Percentiles rank a stretch among this genome's conserved stretches.
Conservation (phyloP, 1,140 invertebrate genomes). For the Eriosoma lanigerum region DNA sequence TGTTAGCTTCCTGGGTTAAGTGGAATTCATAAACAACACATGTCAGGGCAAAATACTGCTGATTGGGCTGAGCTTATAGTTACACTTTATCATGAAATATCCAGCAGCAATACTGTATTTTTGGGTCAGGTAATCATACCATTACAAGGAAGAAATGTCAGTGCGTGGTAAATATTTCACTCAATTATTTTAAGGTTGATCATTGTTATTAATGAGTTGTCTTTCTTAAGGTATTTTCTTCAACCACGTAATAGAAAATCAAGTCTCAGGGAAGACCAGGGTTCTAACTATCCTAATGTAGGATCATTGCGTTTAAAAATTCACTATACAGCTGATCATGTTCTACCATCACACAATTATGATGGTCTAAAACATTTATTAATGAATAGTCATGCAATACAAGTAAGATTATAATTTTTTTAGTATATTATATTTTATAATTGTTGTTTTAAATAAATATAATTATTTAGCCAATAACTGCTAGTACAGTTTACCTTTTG, state of each 20-base stretch:
- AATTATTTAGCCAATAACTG: slow-evolving; percentile 73
- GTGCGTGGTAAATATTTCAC: slow-evolving; percentile 63
- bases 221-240: slow-evolving; percentile 68
- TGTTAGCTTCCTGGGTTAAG: slow-evolving; percentile 36
- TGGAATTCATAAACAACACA: slow-evolving; percentile 39
- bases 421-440: not conserved
- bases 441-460: slow-evolving; percentile 4
- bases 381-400: slow-evolving; percentile 70
- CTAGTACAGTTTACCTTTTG: slow-evolving; percentile 76
- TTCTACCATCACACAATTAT: slow-evolving; percentile 80
- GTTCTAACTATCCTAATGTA: slow-evolving; percentile 58
- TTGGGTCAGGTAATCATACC: slow-evolving; percentile 83
- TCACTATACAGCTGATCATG: slow-evolving; percentile 84
- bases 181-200: slow-evolving; percentile 45
- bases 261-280: slow-evolving; percentile 60
- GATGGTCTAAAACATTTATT: slow-evolving; percentile 74
- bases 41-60: slow-evolving; percentile 54
- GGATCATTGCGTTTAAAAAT: slow-evolving; percentile 82
- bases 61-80: slow-evolving; percentile 75
- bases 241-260: slow-evolving; percentile 74
- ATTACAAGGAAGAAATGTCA: slow-evolving; percentile 66
- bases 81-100: slow-evolving; percentile 81
- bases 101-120: slow-evolving; percentile 73
- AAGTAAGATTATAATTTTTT: slow-evolving; percentile 60
- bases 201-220: not conserved